Evolutionary conservation across 1,140 invertebrate genomes (phyloP).

Genomic region (Diabrotica virgifera): DNA sequence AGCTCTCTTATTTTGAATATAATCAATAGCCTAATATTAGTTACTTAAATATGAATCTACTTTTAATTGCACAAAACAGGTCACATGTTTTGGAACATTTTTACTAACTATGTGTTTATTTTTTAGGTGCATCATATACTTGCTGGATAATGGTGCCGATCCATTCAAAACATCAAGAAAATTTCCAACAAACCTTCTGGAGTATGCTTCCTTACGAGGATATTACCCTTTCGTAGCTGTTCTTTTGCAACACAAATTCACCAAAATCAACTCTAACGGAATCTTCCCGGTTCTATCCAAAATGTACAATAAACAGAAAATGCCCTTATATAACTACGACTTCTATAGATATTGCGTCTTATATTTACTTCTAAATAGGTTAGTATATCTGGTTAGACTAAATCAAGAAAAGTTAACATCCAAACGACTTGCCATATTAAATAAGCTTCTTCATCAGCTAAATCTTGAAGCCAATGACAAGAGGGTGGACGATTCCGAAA

Average conservation of each 20-base stretch:
- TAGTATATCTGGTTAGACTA: not conserved
- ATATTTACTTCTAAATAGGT: slow-evolving; percentile 11
- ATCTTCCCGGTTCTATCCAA: slow-evolving; percentile 4
- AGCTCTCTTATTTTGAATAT: no score
- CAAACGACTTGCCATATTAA: slow-evolving; percentile 10
- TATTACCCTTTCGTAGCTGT: slow-evolving; percentile 34
- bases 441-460: slow-evolving; percentile 20
- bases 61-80: no score
- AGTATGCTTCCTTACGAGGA: slow-evolving; percentile 25
- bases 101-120: not conserved
- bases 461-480: slow-evolving; percentile 19
- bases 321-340: not conserved
- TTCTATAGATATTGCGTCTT: slow-evolving; percentile 6
- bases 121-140: slow-evolving; percentile 24
- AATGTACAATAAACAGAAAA: not conserved
- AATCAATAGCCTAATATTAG: no score
- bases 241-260: slow-evolving; percentile 17
- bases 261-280: slow-evolving; percentile 10
- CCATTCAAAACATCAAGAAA: slow-evolving; percentile 10
- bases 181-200: slow-evolving; percentile 17
- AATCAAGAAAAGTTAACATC: not conserved
- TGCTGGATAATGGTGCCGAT: slow-evolving; percentile 29
- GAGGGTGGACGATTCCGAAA: slow-evolving; percentile 19
- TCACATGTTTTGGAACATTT: no score
- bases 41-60: no score